Conservation (phyloP, 2,113 vertebrate species). For the Hyperopisus bebe region DNA sequence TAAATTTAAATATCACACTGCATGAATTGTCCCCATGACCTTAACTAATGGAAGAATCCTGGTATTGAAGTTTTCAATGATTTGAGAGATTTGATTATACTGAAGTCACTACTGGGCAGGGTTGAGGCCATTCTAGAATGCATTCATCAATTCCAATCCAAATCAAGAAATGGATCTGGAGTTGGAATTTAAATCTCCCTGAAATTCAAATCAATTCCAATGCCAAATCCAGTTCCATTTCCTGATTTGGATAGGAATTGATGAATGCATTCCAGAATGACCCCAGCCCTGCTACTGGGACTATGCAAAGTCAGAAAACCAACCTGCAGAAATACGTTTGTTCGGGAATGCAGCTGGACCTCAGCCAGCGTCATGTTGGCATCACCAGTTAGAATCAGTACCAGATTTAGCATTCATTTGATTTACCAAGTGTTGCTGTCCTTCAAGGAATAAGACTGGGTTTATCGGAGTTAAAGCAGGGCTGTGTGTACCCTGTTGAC, state of each 20-base stretch:
- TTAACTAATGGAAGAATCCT: not conserved
- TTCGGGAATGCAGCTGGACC: slow-evolving; percentile 29
- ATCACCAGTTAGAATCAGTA: slow-evolving; percentile 27
- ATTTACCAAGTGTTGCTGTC: slow-evolving; percentile 36
- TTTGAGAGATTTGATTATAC: slow-evolving; percentile 24
- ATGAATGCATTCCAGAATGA: too few species aligned
- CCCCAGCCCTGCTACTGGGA: not conserved
- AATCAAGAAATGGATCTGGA: too few species aligned
- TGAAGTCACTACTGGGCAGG: not conserved
- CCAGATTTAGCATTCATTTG: slow-evolving; percentile 51
- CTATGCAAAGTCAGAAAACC: not conserved
- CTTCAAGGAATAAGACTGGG: not conserved
- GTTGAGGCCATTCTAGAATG: too few species aligned
- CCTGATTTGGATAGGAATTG: too few species aligned
- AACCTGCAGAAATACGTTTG: not conserved
- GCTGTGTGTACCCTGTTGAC: not conserved
- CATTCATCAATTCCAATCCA: too few species aligned
- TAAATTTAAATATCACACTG: not conserved
- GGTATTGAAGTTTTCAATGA: slow-evolving; percentile 35
- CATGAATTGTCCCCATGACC: not conserved
- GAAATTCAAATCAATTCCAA: too few species aligned
- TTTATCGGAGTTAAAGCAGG: not conserved
- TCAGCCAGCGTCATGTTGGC: not conserved
- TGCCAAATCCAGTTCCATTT: too few species aligned
- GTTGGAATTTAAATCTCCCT: too few species aligned